These are phyloP conservation scores for Philonicus albiceps DNA, from an alignment of 2,888 invertebrate species.

Conservation along the genomic window DNA sequence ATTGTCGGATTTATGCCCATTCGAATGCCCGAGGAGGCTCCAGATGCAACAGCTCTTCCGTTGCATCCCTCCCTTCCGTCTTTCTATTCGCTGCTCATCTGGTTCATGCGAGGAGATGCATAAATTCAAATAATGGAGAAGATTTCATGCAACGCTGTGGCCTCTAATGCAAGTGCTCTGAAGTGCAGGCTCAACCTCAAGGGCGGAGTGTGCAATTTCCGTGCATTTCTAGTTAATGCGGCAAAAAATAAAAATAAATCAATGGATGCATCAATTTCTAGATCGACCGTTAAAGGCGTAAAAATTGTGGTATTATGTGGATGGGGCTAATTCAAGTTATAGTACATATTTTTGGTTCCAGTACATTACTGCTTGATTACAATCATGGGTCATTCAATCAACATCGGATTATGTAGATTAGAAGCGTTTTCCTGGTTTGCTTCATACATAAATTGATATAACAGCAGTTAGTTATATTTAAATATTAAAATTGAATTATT, in stretches of 20 bases:
- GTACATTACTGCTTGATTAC: neutral
- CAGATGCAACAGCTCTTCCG: neutral
- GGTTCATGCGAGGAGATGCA: neutral
- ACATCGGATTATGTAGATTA: neutral
- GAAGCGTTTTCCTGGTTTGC: neutral
- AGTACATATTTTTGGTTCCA: neutral
- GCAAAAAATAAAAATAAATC: neutral
- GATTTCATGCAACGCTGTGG: neutral
- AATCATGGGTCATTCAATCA: neutral
- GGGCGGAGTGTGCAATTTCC: neutral
- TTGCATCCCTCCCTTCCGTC: neutral
- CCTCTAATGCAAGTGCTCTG: neutral
- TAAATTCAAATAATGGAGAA: neutral
- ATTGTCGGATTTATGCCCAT: neutral
- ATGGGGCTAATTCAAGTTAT: neutral
- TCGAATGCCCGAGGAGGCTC: neutral
- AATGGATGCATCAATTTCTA: neutral
- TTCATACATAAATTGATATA: neutral
- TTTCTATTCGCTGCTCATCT: neutral
- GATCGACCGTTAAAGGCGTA: neutral
- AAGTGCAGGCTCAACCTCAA: neutral
- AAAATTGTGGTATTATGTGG: neutral
- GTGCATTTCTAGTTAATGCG: neutral
- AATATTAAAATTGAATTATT: too few relatives aligned
- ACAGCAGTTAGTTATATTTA: too few relatives aligned